Base-by-base conservation (phyloP, 2,888 invertebrate species). In the Phymatocera aterrima region DNA sequence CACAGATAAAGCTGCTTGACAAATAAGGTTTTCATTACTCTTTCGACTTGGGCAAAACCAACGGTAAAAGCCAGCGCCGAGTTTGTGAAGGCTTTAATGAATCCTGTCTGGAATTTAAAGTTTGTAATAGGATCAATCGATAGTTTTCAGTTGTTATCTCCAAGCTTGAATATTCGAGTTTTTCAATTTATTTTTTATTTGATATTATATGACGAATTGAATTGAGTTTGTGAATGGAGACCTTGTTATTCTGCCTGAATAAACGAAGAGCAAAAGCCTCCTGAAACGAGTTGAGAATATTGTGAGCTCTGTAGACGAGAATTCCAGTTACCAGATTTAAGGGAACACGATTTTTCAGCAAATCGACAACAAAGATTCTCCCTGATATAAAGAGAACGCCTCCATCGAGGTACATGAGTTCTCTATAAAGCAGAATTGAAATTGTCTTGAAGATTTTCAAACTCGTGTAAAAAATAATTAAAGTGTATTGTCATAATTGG, bases 341-440 rank as follows among this genome's bases (percentile, higher is more conserved):
- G 0, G 99, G 99, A 48, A 99, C 94, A 82, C 98, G 93, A 80
- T 97, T 95, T 90, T 98, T 98, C 77, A 99, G 92, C 83, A 99
- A 92, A 92, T 99, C 99, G 5, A 99, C 97, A 3, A 99, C 98
- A 78, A 99, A 92, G 84, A 99, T 98, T 80, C 98, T 93, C 8
- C 98, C 97, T 2, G 98, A 97, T 46, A 99, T 95, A 91, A 99
- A 98, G 87, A 98, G 94, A 77, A 99, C 94, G 2, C 99, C 99
- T 75, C 99, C 99, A 84, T 97, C 95, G 81, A 97, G 91, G 91
- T 99, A 99, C 54, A 96, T 92, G 77, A 94, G 93, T 90, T 95
- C 94, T 83, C 97, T 96, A 87, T n/a, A 88, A 88, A 75, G 4
- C 48, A 61, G 3, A 79, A 64, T 65, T 54, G 24, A 77, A 2